Evolutionary conservation across 2,888 invertebrate genomes (phyloP).

Genomic region (Limnephilus marmoratus): DNA sequence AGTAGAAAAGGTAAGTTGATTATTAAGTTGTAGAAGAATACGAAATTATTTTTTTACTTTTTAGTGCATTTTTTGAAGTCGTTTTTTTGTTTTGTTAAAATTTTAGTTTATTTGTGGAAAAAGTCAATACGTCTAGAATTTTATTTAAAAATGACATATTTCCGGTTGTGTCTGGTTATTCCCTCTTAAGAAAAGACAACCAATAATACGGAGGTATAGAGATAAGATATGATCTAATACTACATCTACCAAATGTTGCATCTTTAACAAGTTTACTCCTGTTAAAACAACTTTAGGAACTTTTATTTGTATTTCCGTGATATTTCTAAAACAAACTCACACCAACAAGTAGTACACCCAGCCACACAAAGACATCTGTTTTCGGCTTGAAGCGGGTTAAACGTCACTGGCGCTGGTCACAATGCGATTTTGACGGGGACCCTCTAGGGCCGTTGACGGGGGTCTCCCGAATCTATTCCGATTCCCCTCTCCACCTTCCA

Average conservation of each 20-base stretch:
- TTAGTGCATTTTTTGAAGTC: too few species aligned
- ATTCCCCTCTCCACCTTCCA: not conserved
- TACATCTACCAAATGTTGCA: not conserved
- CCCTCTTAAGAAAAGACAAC: not conserved
- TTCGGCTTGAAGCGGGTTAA: slow-evolving; percentile 48
- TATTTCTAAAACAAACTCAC: not conserved
- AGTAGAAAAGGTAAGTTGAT: too few species aligned
- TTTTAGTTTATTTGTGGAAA: too few species aligned
- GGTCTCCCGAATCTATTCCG: not conserved
- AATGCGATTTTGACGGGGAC: slow-evolving; percentile 52
- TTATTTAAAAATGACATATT: too few species aligned
- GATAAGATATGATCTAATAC: not conserved
- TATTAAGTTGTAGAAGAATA: too few species aligned
- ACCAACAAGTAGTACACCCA: not conserved
- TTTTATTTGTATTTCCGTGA: not conserved
- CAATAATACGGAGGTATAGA: not conserved
- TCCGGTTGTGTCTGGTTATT: too few species aligned
- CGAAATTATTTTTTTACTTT: too few species aligned
- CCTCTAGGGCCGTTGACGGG: slow-evolving; percentile 48
- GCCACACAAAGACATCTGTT: slow-evolving; percentile 32
- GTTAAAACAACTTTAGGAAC: not conserved
- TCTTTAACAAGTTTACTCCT: not conserved
- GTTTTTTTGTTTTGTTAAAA: too few species aligned
- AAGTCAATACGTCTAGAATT: too few species aligned
- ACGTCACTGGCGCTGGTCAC: slow-evolving; percentile 47